Evolutionary conservation across 2,888 invertebrate genomes (phyloP), one percentile per base, ranked within the genome.

Genomic region (Zootermopsis nevadensis): DNA sequence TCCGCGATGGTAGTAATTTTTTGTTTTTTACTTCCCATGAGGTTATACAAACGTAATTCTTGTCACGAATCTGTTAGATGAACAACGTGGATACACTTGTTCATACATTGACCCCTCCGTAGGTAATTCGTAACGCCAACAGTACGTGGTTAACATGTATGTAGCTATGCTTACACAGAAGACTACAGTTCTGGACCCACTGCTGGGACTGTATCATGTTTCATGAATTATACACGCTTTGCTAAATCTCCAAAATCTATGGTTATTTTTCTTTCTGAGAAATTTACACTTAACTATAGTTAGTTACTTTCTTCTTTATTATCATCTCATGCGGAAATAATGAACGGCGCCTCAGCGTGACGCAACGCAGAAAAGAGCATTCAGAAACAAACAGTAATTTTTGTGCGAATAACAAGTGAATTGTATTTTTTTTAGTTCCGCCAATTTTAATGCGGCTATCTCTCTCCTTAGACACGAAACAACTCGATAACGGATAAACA

Each of bases 141-240:
- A 60, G 27, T 60, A 60, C 60, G 60, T 60, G 60, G n/a, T 60
- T 60, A 60, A n/a, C 60, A 60, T 60, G n/a, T 60, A n/a, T 60
- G 60, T 60, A 60, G 60, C 60, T 60, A n/a, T 60, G 60, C n/a
- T 60, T 60, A 60, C 60, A 6, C n/a, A 60, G 60, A 27, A 27
- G 60, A 60, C n/a, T 60, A n/a, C n/a, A 60, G n/a, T 60, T n/a
- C 7, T 27, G 60, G 60, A 60, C 60, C 60, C 60, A 60, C 60
- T 60, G 60, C 60, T n/a, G 60, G 12, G 60, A 27, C 12, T 12
- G 27, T 60, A 60, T 7, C 60, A 60, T 27, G 60, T n/a, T 60
- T 27, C 60, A 60, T n/a, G 60, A n/a, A 60, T 60, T 60, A 60
- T 60, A 60, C 60, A 60, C 60, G 60, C 60, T 60, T 60, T 60